Conservation (phyloP, 1,140 invertebrate genomes). For the Nixonia krombeini region DNA sequence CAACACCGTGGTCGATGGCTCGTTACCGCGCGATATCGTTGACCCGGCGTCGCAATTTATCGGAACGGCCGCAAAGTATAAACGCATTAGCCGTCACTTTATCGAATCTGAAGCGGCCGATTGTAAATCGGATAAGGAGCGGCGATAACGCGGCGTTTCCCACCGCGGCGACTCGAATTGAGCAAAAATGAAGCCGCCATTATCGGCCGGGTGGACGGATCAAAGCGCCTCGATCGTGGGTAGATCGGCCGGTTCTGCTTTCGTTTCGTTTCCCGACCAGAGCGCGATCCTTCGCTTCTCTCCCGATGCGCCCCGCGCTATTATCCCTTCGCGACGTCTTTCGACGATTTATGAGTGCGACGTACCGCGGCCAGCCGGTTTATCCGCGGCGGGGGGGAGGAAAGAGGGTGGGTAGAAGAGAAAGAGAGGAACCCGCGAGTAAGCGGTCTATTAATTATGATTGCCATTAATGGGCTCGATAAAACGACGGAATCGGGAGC, state of each 20-base stretch:
- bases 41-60: too few species aligned
- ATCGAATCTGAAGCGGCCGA: too few species aligned
- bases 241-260: conserved; percentile 3
- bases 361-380: conserved; percentile 36
- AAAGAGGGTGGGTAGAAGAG: not conserved
- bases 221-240: too few species aligned
- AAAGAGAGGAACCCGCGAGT: conserved; percentile 13
- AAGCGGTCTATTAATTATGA: conserved; percentile 53
- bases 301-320: conserved; percentile 21
- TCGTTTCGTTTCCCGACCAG: conserved; percentile 11
- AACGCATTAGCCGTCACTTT: too few species aligned
- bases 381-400: conserved; percentile 24
- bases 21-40: too few species aligned
- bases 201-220: too few species aligned
- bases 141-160: too few species aligned
- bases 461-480: conserved; percentile 50
- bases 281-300: conserved; percentile 10
- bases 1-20: too few species aligned
- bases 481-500: conserved; percentile 45
- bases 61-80: too few species aligned
- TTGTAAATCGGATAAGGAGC: too few species aligned
- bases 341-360: conserved; percentile 43
- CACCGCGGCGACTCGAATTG: too few species aligned
- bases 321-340: conserved; percentile 38
- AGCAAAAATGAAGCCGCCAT: too few species aligned